phyloP scores from a whole-genome alignment of 2,888 invertebrate species.

The Aleiodes leptofemur region DNA sequence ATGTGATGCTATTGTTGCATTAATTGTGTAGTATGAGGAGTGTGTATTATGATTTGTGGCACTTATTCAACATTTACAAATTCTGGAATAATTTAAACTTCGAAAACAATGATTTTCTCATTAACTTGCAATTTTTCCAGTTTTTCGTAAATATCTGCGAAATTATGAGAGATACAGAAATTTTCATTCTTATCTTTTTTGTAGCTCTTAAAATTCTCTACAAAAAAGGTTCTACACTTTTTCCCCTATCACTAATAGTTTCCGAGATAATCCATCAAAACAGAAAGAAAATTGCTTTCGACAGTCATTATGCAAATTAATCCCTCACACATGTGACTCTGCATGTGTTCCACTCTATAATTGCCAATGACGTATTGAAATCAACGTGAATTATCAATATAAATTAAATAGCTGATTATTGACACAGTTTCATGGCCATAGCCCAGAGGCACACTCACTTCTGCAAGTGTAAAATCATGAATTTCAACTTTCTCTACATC shows the following conservation, averaged over 20 bases:
- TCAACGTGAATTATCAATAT: slow-evolving; percentile 1
- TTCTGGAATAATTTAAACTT: too few species aligned
- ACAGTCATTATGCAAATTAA: slow-evolving; percentile 1
- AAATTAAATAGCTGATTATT: neutral
- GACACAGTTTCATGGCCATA: slow-evolving; percentile 14
- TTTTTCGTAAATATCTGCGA: too few species aligned
- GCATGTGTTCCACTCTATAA: neutral
- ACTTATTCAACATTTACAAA: too few species aligned
- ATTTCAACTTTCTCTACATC: neutral
- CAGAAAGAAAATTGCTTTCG: neutral
- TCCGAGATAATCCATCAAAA: too few species aligned
- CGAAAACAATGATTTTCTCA: too few species aligned
- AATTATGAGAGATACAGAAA: too few species aligned
- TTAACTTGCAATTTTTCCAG: too few species aligned
- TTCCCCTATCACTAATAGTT: too few species aligned
- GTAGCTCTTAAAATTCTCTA: too few species aligned
- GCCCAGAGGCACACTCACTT: neutral
- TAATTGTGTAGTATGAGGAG: neutral
- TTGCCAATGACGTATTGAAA: slow-evolving; percentile 11
- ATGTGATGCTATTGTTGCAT: neutral
- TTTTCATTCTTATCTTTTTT: too few species aligned
- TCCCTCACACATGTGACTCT: neutral
- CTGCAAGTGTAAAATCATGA: neutral
- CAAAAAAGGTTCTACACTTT: too few species aligned
- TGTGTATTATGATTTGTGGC: slow-evolving; percentile 7